A percentile compares a stretch with the other conserved stretches of the same genome.
phyloP scores from a whole-genome alignment of 2,113 vertebrate genomes.

The Chascanopsetta lugubris region DNA sequence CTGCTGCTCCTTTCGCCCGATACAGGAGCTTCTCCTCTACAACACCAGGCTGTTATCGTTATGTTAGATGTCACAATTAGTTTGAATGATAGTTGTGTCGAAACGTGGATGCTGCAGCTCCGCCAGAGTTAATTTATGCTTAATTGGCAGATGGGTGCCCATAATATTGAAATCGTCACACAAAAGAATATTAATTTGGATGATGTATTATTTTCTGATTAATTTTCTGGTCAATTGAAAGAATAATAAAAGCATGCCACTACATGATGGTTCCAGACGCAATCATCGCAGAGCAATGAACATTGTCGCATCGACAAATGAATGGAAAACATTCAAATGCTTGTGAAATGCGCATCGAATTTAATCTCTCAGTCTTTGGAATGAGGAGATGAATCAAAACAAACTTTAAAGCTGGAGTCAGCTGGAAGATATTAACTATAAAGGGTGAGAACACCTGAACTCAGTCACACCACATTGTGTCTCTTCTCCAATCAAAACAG shows the following conservation, averaged over 20 bases:
- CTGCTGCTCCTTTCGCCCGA: not conserved
- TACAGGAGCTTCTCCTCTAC: conserved; percentile 7
- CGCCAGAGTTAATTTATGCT: not conserved
- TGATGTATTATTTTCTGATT: not conserved
- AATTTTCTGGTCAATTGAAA: not conserved
- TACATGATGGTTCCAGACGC: not conserved
- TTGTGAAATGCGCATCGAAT: not conserved
- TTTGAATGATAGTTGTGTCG: too few species aligned
- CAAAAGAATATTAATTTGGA: not conserved
- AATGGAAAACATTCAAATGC: not conserved
- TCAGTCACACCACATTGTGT: not conserved
- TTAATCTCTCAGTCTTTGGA: not conserved
- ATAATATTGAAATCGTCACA: not conserved
- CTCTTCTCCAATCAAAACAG: not conserved
- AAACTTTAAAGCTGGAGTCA: not conserved
- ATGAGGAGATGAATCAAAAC: not conserved
- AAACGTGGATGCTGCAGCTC: too few species aligned
- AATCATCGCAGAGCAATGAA: conserved; percentile 5
- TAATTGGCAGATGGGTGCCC: not conserved
- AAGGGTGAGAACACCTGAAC: conserved; percentile 16
- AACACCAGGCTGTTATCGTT: not conserved
- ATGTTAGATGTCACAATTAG: not conserved
- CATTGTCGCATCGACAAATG: not conserved
- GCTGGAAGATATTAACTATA: not conserved
- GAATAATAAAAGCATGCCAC: conserved; percentile 1